phyloP scores from a whole-genome alignment of 2,888 invertebrate species.

The Pachliopta kotzebuea region DNA sequence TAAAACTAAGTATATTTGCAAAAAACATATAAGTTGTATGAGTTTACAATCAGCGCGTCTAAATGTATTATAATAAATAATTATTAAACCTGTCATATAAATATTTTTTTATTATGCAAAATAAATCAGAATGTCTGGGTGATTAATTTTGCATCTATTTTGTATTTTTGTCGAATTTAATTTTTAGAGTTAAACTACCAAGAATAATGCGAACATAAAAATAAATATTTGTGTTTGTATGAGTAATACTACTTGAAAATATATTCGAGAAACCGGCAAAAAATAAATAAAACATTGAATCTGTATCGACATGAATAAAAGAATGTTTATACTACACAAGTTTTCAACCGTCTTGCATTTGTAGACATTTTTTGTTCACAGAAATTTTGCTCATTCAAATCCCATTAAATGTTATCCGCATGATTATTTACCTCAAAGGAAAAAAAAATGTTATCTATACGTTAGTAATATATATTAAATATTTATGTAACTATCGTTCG shows the following conservation, averaged over 20 bases:
- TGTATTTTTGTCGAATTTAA: too few relatives aligned
- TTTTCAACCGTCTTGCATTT: background rate
- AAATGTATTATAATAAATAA: background rate
- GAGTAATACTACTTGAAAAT: too few relatives aligned
- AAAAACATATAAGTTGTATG: too few relatives aligned
- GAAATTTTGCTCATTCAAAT: background rate
- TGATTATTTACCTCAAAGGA: background rate
- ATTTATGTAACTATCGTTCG: slow-evolving; percentile 4
- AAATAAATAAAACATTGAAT: background rate
- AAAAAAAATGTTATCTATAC: background rate
- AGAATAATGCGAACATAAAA: too few relatives aligned
- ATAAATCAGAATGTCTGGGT: too few relatives aligned
- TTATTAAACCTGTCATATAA: background rate
- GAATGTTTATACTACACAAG: background rate
- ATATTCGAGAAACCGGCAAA: background rate
- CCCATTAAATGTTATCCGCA: background rate
- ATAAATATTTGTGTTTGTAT: too few relatives aligned
- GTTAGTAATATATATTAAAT: background rate
- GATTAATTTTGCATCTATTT: too few relatives aligned
- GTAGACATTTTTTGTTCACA: background rate
- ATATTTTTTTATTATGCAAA: background rate
- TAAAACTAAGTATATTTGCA: too few relatives aligned
- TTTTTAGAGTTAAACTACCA: too few relatives aligned
- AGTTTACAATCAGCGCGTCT: background rate
- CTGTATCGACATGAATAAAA: background rate